phyloP scores from a whole-genome alignment of 2,888 invertebrate genomes.

The Meteorus cinctellus region DNA sequence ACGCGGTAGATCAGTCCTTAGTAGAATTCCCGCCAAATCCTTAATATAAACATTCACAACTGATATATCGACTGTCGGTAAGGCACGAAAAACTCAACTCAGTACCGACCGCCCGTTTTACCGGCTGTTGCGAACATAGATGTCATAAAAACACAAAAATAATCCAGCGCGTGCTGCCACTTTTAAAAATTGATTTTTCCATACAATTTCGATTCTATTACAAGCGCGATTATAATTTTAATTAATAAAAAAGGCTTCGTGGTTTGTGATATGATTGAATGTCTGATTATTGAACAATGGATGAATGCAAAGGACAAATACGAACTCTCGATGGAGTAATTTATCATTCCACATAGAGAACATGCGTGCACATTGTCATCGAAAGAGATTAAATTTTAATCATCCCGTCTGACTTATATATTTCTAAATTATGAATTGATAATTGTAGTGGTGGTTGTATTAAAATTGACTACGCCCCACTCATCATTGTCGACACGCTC shows the following conservation, averaged over 20 bases:
- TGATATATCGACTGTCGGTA: not conserved
- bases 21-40: not conserved
- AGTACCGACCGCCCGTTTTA: not conserved
- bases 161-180: not conserved
- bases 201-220: not conserved
- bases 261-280: not conserved
- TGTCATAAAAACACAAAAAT: not conserved
- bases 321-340: not conserved
- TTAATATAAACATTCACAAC: not conserved
- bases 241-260: not conserved
- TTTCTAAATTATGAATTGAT: not conserved
- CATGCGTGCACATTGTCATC: not conserved
- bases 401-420: not conserved
- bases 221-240: not conserved
- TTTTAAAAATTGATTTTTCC: not conserved
- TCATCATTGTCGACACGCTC: conserved; percentile 56
- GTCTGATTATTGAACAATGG: not conserved
- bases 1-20: not conserved
- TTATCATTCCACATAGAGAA: not conserved
- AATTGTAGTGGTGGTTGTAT: not conserved
- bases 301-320: not conserved
- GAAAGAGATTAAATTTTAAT: conserved; percentile 1
- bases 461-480: conserved; percentile 55
- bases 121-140: not conserved
- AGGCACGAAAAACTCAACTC: not conserved